Evolutionary conservation across 2,888 invertebrate genomes (phyloP).

Genomic region (Adelphocoris suturalis): DNA sequence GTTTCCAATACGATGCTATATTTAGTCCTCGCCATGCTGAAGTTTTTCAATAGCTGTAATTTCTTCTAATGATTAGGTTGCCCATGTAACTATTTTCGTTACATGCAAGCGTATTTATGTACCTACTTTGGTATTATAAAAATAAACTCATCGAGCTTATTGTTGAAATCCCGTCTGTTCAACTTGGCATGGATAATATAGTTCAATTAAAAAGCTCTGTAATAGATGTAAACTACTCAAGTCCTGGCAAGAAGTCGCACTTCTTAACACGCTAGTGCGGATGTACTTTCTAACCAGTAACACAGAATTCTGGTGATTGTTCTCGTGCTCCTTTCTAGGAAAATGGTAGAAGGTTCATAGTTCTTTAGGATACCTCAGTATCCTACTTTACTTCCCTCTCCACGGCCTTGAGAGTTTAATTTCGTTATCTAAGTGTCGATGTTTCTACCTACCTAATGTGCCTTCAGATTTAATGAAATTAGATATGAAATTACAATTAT

Average conservation of each 20-base stretch:
- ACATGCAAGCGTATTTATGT: too few species aligned
- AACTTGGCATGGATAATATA: not conserved
- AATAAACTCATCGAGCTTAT: not conserved
- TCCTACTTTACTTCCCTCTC: not conserved
- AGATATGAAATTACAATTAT: not conserved
- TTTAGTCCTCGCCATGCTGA: too few species aligned
- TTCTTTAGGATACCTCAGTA: not conserved
- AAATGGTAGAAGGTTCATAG: not conserved
- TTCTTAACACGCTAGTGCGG: not conserved
- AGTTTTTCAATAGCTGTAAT: too few species aligned
- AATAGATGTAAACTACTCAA: not conserved
- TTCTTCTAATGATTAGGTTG: too few species aligned
- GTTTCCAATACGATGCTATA: too few species aligned
- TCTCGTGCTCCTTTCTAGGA: not conserved
- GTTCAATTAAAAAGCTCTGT: not conserved
- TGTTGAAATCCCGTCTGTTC: not conserved
- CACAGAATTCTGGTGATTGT: not conserved
- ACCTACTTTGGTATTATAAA: too few species aligned
- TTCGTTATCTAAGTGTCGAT: not conserved
- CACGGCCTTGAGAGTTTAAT: not conserved
- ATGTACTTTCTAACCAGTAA: not conserved
- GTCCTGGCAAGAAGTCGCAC: not conserved
- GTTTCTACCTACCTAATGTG: slow-evolving; percentile 16
- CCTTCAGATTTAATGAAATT: not conserved
- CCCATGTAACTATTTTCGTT: too few species aligned